Evolutionary conservation across 2,888 invertebrate species (phyloP).

Genomic region (Colostygia pectinataria): DNA sequence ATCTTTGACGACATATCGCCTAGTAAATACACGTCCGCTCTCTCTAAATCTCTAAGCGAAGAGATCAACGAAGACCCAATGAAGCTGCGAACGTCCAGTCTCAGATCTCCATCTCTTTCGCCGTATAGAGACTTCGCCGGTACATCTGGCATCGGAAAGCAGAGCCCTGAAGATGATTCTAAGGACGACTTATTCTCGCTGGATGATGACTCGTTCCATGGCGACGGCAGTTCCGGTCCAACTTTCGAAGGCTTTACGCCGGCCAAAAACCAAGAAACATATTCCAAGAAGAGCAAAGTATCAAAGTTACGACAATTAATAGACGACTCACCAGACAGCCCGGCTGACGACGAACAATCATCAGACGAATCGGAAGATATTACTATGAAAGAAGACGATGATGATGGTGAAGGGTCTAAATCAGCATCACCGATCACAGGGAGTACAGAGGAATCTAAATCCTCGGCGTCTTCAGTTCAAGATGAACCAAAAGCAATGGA

Average conservation of each 20-base stretch:
- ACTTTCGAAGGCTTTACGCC: conserved; percentile 83
- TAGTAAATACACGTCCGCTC: conserved; percentile 71
- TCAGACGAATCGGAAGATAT: conserved; percentile 72
- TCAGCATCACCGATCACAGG: conserved; percentile 48
- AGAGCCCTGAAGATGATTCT: conserved; percentile 85
- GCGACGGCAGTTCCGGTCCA: conserved; percentile 77
- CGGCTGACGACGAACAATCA: conserved; percentile 79
- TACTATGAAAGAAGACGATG: conserved; percentile 54
- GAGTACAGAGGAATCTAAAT: conserved; percentile 45
- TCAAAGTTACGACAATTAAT: conserved; percentile 72
- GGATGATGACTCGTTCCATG: conserved; percentile 84
- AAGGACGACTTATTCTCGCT: conserved; percentile 84
- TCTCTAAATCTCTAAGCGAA: conserved; percentile 79
- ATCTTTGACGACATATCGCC: conserved; percentile 80
- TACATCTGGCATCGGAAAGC: conserved; percentile 82
- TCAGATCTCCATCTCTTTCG: conserved; percentile 71
- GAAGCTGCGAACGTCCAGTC: conserved; percentile 54
- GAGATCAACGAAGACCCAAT: conserved; percentile 79
- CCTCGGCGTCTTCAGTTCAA: conserved; percentile 40
- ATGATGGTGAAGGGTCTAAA: conserved; percentile 44
- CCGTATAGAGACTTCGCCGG: conserved; percentile 70
- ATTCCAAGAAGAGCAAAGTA: conserved; percentile 78
- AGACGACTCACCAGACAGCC: conserved; percentile 77
- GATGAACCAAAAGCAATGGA: conserved; percentile 41
- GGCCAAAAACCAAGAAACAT: conserved; percentile 81